phyloP scores from a whole-genome alignment of 2,888 invertebrate species.

The Uropetala carovei region DNA sequence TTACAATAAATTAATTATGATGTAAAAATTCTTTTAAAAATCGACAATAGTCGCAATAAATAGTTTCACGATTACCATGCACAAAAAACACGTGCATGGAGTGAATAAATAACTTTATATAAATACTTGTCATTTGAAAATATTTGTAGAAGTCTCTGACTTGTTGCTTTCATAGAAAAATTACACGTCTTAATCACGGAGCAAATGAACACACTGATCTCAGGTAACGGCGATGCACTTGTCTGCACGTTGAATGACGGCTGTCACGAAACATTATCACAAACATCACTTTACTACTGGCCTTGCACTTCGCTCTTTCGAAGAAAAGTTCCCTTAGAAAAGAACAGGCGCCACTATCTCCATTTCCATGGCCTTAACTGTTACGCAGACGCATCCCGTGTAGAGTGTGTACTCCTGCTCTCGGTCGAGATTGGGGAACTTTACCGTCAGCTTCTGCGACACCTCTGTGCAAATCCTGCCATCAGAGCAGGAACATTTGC shows the following conservation, averaged over 20 bases:
- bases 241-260: background rate
- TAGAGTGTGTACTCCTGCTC: slow-evolving; percentile 23
- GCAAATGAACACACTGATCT: slow-evolving; percentile 32
- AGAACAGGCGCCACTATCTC: background rate
- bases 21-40: too few relatives aligned
- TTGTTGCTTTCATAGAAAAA: background rate
- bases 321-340: background rate
- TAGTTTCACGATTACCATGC: too few relatives aligned
- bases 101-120: background rate
- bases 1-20: too few relatives aligned
- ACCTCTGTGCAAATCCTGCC: slow-evolving; percentile 39
- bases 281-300: slow-evolving; percentile 33
- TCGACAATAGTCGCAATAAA: too few relatives aligned
- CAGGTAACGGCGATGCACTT: slow-evolving; percentile 44
- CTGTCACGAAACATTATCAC: slow-evolving; percentile 26
- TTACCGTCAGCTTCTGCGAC: slow-evolving; percentile 24
- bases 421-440: background rate
- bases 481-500: background rate
- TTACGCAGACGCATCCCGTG: slow-evolving; percentile 17
- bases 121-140: background rate
- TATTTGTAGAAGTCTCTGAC: background rate
- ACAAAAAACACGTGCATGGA: too few relatives aligned
- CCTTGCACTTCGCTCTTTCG: background rate
- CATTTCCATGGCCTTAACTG: background rate
- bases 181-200: background rate